phyloP scores from a whole-genome alignment of 1,140 invertebrate species.

The Brachionus sp. region DNA sequence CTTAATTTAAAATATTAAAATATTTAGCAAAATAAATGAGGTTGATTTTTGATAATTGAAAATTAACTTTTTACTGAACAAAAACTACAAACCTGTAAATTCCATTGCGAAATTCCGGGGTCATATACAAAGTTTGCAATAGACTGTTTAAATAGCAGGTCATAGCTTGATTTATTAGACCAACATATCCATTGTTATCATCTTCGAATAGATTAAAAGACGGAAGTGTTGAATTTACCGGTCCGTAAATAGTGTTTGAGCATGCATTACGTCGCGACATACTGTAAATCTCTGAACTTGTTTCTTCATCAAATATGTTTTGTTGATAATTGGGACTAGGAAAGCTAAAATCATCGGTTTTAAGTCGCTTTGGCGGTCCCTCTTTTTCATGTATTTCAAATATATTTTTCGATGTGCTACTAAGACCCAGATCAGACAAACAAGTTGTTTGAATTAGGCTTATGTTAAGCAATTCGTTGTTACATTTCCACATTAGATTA shows the following conservation, averaged over 20 bases:
- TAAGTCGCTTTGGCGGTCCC: conserved; percentile 46
- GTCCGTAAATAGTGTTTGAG: conserved; percentile 4
- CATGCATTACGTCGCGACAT: neutral
- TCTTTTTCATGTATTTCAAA: conserved; percentile 49
- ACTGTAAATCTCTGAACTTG: neutral
- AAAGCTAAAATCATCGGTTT: conserved; percentile 24
- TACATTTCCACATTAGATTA: conserved; percentile 54
- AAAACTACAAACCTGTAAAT: conserved; percentile 67
- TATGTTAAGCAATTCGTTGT: conserved; percentile 47
- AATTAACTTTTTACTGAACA: conserved; percentile 6
- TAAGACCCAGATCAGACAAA: neutral
- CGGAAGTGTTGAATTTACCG: neutral
- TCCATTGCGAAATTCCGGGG: conserved; percentile 87
- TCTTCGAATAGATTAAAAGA: neutral
- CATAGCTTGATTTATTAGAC: conserved; percentile 98
- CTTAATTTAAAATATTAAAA: too few species aligned
- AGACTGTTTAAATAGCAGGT: conserved; percentile 99
- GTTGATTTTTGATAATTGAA: too few species aligned
- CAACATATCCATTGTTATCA: conserved; percentile 97
- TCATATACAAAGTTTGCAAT: conserved; percentile 92
- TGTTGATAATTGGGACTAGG: conserved; percentile 46
- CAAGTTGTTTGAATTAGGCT: conserved; percentile 17
- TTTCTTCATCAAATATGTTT: neutral
- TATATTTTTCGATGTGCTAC: neutral
- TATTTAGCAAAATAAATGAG: too few species aligned